Percentiles rank a stretch among this genome's conserved stretches.
These are phyloP conservation scores for Lepidochitona cinerea DNA, from an alignment of 2,888 invertebrate genomes.

Conservation along the genomic window DNA sequence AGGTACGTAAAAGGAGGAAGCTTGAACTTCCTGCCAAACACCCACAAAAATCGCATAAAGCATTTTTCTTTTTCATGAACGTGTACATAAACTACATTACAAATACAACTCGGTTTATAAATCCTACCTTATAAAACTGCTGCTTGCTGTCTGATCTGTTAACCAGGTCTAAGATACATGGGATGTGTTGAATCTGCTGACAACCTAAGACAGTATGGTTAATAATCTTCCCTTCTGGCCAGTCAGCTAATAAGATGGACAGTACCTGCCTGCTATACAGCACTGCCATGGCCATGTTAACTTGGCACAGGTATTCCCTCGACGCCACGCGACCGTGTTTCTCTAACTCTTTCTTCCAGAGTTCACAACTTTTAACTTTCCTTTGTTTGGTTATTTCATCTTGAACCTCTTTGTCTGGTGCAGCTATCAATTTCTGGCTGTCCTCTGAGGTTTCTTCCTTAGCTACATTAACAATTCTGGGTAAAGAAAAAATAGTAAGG, in stretches of 20 bases:
- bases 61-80: no score
- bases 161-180: conserved; percentile 66
- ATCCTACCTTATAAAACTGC: conserved; percentile 56
- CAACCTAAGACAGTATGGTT: conserved; percentile 64
- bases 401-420: conserved; percentile 50
- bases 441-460: conserved; percentile 55
- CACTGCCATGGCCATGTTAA: conserved; percentile 63
- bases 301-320: conserved; percentile 56
- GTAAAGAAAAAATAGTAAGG: not conserved
- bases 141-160: conserved; percentile 60
- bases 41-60: no score
- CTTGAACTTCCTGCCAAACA: no score
- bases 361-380: conserved; percentile 55
- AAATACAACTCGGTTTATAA: not conserved
- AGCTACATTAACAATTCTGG: conserved; percentile 42
- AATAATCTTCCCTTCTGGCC: conserved; percentile 63
- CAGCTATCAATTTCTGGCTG: conserved; percentile 56
- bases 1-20: no score
- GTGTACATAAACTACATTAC: no score
- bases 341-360: conserved; percentile 64
- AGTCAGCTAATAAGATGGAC: conserved; percentile 63
- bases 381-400: conserved; percentile 58
- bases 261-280: conserved; percentile 65
- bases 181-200: conserved; percentile 61
- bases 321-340: conserved; percentile 57